phyloP scores from a whole-genome alignment of 2,888 invertebrate species.

The Catotricha subobsoleta region DNA sequence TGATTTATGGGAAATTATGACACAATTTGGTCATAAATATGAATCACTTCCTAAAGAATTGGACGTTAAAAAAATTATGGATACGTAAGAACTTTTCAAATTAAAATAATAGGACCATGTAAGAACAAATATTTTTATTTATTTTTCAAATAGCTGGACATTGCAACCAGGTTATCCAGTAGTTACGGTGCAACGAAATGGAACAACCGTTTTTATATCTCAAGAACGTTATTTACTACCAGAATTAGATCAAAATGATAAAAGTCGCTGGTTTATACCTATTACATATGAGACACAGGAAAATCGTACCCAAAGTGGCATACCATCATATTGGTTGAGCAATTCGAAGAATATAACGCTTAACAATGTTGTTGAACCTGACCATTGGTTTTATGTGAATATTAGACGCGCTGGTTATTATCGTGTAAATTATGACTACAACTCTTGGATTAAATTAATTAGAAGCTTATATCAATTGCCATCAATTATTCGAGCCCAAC shows the following conservation, averaged over 20 bases:
- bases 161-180: constrained; percentile 49
- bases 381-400: constrained; percentile 14
- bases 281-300: constrained; percentile 5
- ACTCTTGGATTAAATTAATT: constrained; percentile 39
- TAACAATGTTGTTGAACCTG: constrained; percentile 14
- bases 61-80: constrained; percentile 42
- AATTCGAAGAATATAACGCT: constrained; percentile 17
- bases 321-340: constrained; percentile 25
- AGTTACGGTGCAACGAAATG: constrained; percentile 34
- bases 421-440: constrained; percentile 44
- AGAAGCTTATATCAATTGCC: constrained; percentile 37
- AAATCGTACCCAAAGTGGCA: constrained; percentile 6
- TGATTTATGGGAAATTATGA: constrained; percentile 49
- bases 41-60: constrained; percentile 26
- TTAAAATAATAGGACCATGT: no score
- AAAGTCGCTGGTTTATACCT: constrained; percentile 6
- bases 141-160: no score
- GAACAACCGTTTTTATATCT: constrained; percentile 18
- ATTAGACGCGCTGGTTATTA: constrained; percentile 40
- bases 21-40: constrained; percentile 33
- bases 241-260: constrained; percentile 16
- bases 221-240: constrained; percentile 24
- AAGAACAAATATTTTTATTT: no score
- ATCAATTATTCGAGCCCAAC: constrained; percentile 42
- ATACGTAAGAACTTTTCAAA: no score